Evolutionary conservation across 2,113 vertebrate species (phyloP), one percentile per base, ranked within the genome.

Genomic region (Crotophaga sulcirostris): DNA sequence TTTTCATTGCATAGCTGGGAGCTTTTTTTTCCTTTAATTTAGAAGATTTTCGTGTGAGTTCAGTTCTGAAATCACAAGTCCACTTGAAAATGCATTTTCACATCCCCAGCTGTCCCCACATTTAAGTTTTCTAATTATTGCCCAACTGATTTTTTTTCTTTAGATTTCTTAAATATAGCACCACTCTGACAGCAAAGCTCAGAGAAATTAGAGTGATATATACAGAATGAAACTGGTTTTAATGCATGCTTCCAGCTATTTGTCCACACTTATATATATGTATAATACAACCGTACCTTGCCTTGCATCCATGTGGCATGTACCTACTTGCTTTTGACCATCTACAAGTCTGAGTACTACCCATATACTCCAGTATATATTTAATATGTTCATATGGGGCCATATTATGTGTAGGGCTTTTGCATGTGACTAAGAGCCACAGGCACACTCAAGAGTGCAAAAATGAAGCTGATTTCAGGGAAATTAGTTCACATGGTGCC

Each of bases 261-360:
- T 8, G 5, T 28, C n/a, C 51, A 16, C 13, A 34, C 42, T 74
- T 79, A 25, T 45, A 36, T 38, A 11, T 38, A 58, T 19, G 23
- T 28, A 44, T 17, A 25, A 19, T 34, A 9, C 34, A 83, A 82
- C 12, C 23, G 40, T 9, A 29, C 11, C 54, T 87, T 84, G 49
- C 38, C 19, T 59, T 0, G 2, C 34, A 36, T 44, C 18, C 49
- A 33, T 4, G 1, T 25, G 24, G 69, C 42, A 83, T 0, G 1
- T 13, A 44, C 36, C n/a, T 40, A 17, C 42, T 79, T 49, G 31
- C 28, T 52, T 62, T 72, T 74, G 28, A 59, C 33, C 2, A 6
- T 28, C 38, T 58, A 23, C 20, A 29, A 79, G 58, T 54, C 23
- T 56, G 21, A 3, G 13, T 42, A 11, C 9, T 69, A n/a, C 31